Conservation (phyloP, 37 sponge, comb jelly and placozoan genomes). For the Amphimedon queenslandica region DNA sequence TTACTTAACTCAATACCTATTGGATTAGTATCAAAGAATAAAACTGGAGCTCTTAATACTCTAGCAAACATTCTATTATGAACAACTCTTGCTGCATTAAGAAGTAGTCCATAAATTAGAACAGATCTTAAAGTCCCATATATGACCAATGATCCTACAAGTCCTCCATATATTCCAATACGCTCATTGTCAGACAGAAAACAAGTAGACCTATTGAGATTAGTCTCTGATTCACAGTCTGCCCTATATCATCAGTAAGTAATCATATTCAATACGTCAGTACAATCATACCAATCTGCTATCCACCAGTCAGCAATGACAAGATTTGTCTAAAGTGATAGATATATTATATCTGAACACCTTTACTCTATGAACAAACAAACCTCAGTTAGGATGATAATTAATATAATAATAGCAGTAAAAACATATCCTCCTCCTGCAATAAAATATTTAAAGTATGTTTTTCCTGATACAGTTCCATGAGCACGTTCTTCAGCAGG, state of each 20-base stretch:
- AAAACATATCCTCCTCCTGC: conserved; percentile 33
- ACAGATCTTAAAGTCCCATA: no score
- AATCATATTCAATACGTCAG: not conserved
- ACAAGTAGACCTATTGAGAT: conserved; percentile 6
- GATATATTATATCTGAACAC: not conserved
- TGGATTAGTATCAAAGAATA: conserved; percentile 39
- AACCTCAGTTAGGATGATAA: not conserved
- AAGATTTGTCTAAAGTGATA: conserved; percentile 21
- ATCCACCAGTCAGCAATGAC: conserved; percentile 70
- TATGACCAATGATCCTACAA: no score
- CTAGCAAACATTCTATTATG: conserved; percentile 22
- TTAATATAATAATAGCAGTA: not conserved
- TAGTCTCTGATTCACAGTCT: conserved; percentile 10
- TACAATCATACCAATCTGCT: conserved; percentile 58
- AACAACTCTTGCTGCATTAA: conserved; percentile 2
- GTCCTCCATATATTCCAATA: conserved; percentile 37
- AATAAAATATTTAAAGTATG: conserved; percentile 55
- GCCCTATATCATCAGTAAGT: conserved; percentile 23
- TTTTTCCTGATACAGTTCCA: conserved; percentile 38
- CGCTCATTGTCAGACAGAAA: conserved; percentile 16
- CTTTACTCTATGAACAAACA: not conserved
- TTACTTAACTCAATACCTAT: not conserved
- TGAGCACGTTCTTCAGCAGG: conserved; percentile 60
- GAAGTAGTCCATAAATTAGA: no score
- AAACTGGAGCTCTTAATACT: conserved; percentile 12